These are phyloP conservation scores for Rhinopomastus cyanomelas DNA, from an alignment of 2,113 vertebrate species.

Conservation along the genomic window DNA sequence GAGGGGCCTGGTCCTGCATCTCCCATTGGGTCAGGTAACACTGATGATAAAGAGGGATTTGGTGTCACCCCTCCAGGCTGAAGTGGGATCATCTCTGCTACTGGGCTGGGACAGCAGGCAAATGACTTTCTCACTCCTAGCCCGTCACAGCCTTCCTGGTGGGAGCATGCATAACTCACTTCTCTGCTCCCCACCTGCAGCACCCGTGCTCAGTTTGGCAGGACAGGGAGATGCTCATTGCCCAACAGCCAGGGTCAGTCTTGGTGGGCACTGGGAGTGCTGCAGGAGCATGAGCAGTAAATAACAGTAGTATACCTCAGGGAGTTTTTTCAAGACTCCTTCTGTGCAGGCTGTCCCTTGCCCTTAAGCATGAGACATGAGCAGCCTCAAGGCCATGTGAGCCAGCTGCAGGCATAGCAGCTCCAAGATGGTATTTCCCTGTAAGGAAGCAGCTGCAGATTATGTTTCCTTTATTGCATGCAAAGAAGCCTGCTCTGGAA, in stretches of 20 bases:
- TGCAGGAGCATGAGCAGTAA: neutral
- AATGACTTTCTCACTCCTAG: neutral
- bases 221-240: neutral
- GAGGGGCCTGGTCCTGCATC: neutral
- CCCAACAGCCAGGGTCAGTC: neutral
- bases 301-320: neutral
- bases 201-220: fast-evolving
- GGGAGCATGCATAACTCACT: neutral
- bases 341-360: neutral
- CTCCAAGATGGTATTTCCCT: neutral
- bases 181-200: neutral
- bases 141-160: neutral
- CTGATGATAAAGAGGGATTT: neutral
- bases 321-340: neutral
- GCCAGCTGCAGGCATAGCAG: neutral
- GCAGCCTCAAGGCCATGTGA: neutral
- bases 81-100: neutral
- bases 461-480: neutral
- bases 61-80: neutral
- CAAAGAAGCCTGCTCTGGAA: neutral
- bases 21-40: neutral
- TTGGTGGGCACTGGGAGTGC: fast-evolving
- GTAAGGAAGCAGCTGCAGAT: neutral
- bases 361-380: neutral
- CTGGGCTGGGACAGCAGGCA: neutral